Evolutionary conservation across 2,797 vertebrate genomes (phyloP).

Genomic region (Labeo calbasu): DNA sequence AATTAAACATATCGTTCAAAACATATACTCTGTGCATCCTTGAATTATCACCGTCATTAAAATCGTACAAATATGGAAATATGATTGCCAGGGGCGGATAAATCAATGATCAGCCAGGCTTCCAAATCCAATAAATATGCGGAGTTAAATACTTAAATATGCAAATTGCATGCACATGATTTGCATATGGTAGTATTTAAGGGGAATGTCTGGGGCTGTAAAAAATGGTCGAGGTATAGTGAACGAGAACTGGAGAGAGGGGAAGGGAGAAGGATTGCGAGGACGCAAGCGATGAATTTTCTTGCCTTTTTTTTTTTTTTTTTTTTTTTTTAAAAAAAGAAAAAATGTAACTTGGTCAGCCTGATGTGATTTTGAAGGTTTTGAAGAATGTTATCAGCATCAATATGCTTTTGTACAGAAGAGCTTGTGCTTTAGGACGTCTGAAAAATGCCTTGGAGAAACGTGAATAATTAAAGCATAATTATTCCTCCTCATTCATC

Average conservation of each 20-base stretch:
- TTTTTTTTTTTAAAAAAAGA: constrained; percentile 59
- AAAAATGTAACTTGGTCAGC: constrained; percentile 51
- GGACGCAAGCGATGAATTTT: constrained; percentile 84
- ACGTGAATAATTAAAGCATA: constrained; percentile 91
- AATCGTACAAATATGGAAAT: constrained; percentile 90
- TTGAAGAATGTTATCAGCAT: constrained; percentile 28
- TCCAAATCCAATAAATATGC: constrained; percentile 90
- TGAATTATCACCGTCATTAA: constrained; percentile 92
- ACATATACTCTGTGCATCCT: constrained; percentile 88
- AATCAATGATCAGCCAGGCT: constrained; percentile 91
- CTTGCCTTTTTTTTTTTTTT: constrained; percentile 66
- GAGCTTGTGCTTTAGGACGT: constrained; percentile 84
- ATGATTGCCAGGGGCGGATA: constrained; percentile 91
- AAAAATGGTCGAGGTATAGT: constrained; percentile 82
- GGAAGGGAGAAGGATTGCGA: constrained; percentile 81
- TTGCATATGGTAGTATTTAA: constrained; percentile 95
- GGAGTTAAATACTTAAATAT: constrained; percentile 96
- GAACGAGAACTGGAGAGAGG: constrained; percentile 27
- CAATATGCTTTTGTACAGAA: constrained; percentile 78
- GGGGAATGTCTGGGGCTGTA: constrained; percentile 87
- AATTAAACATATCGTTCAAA: constrained; percentile 95
- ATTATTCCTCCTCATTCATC: constrained; percentile 92
- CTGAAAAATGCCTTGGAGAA: constrained; percentile 86
- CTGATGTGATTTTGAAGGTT: constrained; percentile 55
- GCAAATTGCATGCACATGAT: constrained; percentile 89